Conservation (phyloP, 2,797 vertebrate species). For the Nannoperca obscura region DNA sequence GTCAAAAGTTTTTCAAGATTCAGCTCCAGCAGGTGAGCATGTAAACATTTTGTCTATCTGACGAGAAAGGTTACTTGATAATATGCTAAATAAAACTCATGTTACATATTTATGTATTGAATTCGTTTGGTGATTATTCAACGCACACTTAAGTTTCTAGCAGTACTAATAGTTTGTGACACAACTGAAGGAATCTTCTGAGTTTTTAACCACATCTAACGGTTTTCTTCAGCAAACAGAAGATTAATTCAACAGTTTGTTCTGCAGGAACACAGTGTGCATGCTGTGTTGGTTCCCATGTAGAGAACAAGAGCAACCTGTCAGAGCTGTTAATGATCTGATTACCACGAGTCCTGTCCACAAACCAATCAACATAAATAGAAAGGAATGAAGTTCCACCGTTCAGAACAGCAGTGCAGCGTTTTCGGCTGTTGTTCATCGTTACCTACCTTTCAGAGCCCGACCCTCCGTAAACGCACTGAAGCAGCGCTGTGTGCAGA, state of each 20-base stretch:
- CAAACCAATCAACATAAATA: constrained; percentile 1
- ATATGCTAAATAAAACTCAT: not conserved
- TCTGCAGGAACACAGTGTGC: not conserved
- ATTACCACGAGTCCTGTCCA: constrained; percentile 2
- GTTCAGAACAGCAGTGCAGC: not conserved
- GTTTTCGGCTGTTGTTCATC: constrained; percentile 33
- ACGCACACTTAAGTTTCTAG: no score
- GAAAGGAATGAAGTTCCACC: not conserved
- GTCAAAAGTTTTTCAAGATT: constrained; percentile 3
- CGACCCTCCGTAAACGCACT: constrained; percentile 24
- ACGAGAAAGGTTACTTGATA: not conserved
- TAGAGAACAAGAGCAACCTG: not conserved
- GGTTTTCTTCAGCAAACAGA: not conserved
- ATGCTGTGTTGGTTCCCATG: no score
- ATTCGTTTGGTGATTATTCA: no score
- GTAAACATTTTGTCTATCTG: not conserved
- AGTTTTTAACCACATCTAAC: no score
- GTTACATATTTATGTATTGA: no score
- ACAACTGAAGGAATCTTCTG: no score
- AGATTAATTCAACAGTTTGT: not conserved
- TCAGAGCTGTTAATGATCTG: not conserved
- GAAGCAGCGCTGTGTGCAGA: not conserved
- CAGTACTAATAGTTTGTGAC: no score
- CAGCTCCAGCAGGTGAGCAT: not conserved
- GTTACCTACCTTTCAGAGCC: constrained; percentile 25